These are phyloP conservation scores for Amphiprion clarkii DNA, from an alignment of 2,797 vertebrate genomes.

Conservation along the genomic window DNA sequence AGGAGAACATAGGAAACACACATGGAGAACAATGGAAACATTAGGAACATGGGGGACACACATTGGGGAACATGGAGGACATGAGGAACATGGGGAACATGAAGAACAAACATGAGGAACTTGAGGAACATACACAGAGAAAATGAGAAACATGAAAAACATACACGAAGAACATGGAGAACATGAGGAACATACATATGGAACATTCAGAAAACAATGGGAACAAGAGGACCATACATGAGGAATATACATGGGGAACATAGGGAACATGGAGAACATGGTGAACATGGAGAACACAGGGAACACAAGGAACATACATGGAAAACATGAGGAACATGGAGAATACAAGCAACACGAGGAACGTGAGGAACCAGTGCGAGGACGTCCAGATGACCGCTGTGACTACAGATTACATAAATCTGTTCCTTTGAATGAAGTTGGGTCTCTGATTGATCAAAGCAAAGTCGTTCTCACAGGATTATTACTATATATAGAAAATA, in stretches of 20 bases:
- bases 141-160: no score
- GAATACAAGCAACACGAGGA: neutral
- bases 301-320: no score
- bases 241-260: neutral
- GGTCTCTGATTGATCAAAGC: constrained; percentile 48
- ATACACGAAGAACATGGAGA: no score
- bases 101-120: neutral
- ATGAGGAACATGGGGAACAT: neutral
- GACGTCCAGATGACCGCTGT: constrained; percentile 5
- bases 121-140: neutral
- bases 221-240: no score
- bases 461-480: constrained; percentile 31
- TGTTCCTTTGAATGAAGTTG: constrained; percentile 40
- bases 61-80: neutral
- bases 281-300: no score
- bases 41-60: no score
- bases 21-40: no score
- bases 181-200: no score
- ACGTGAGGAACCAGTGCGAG: neutral
- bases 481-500: constrained; percentile 30
- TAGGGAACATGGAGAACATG: no score
- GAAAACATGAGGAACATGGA: neutral
- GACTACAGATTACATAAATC: constrained; percentile 20
- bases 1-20: no score
- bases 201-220: no score